Evolutionary conservation across 2,113 vertebrate genomes (phyloP), one percentile per base, ranked within the genome.

Genomic region (Pterophyllum scalare): DNA sequence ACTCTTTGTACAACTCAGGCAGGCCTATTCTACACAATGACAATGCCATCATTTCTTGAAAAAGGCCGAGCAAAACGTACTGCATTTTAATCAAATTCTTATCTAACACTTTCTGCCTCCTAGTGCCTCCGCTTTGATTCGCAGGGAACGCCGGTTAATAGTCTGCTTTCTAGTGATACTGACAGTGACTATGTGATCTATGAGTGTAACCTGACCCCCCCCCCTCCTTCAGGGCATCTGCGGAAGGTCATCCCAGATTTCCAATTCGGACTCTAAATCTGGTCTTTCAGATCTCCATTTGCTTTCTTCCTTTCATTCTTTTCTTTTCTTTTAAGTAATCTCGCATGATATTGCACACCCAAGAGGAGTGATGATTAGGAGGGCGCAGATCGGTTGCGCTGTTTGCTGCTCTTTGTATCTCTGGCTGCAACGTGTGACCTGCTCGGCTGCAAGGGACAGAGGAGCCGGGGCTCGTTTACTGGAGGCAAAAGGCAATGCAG

Each of bases 81-180:
- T 83, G 83, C 88, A 92, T 93, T 91, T 92, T 91, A 92, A 93
- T 93, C 88, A 79, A 75, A 89, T 84, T 82, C 74, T 79, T 86
- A 92, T 92, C 86, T 83, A 54, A 74, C 33, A 33, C 75, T 81
- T 79, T 86, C 70, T 57, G 52, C 60, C 58, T 85, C 80, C 62
- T 31, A 56, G 22, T 40, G 12, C 65, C 78, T 57, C 67, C 20
- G 19, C 40, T 33, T 56, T 28, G 14, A 15, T 35, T 74, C 7
- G 6, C 59, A 1, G 8, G 38, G 79, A 87, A 81, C 20, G 33
- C 76, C 17, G 17, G 77, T 62, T 77, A 88, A 85, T 64, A 52
- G 74, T 57, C 64, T 46, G 35, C 35, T 82, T 77, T 58, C 12
- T 26, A 58, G 11, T 28, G 52, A 80, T 74, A 77, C 52, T 49